These are phyloP conservation scores for Myotis planiceps DNA, from an alignment of 2,797 vertebrate genomes.

Conservation along the genomic window DNA sequence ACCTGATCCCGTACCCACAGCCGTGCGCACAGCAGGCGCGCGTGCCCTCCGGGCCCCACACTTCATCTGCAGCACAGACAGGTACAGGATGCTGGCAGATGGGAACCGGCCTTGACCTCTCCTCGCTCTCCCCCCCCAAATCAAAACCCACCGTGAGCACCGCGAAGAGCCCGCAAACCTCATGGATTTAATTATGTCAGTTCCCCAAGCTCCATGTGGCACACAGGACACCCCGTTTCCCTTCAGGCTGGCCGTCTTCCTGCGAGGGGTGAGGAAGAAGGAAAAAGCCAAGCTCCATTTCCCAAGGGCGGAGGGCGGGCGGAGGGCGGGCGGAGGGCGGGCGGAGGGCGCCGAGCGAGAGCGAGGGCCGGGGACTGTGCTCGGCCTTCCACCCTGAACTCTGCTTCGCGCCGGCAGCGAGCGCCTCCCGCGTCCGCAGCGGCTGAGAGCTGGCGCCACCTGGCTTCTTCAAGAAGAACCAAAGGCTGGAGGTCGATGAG, in stretches of 20 bases:
- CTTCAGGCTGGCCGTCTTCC: constrained; percentile 7
- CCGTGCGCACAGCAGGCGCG: neutral
- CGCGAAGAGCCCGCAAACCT: constrained; percentile 59
- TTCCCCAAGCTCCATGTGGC: constrained; percentile 60
- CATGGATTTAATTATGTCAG: constrained; percentile 66
- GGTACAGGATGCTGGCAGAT: neutral
- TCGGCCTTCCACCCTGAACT: neutral
- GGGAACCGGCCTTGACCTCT: constrained; percentile 41
- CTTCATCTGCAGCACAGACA: constrained; percentile 59
- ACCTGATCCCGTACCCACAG: neutral
- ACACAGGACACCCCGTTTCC: constrained; percentile 46
- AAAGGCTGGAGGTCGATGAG: neutral
- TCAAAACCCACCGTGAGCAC: constrained; percentile 66
- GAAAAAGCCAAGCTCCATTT: neutral
- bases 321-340: no score
- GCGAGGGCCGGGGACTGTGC: neutral
- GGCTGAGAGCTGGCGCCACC: constrained; percentile 59
- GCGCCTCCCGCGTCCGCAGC: neutral
- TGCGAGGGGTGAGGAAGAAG: neutral
- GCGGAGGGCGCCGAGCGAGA: neutral
- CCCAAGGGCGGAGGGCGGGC: neutral
- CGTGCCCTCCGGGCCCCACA: neutral
- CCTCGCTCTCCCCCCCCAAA: neutral
- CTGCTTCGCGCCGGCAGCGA: neutral
- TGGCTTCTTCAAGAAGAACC: constrained; percentile 66